Conservation (phyloP, 2,797 vertebrate species). For the Pseudochirops cupreus region DNA sequence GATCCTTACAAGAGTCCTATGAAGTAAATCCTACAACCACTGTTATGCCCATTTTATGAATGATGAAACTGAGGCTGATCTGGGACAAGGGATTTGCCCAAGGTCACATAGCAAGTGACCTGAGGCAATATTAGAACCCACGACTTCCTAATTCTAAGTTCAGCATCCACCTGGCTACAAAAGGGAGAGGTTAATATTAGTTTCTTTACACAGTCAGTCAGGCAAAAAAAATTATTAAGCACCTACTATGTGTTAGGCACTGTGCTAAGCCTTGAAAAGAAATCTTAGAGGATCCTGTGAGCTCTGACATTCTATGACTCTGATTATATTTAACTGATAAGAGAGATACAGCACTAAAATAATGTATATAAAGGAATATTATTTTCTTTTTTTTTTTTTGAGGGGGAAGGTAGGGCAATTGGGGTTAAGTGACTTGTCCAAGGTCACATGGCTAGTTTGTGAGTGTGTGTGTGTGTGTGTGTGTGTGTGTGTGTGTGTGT, state of each 20-base stretch:
- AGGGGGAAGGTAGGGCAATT: too few relatives aligned
- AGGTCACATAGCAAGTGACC: background rate
- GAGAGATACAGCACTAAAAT: background rate
- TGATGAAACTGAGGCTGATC: background rate
- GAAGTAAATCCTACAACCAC: background rate
- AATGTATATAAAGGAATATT: background rate
- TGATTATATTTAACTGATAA: background rate
- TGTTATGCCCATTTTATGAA: background rate
- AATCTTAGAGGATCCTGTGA: background rate
- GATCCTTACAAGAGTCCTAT: background rate
- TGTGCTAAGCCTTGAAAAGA: background rate
- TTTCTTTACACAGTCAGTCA: background rate
- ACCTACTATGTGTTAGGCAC: background rate
- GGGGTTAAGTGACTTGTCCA: too few relatives aligned
- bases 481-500: too few relatives aligned
- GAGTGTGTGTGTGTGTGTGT: too few relatives aligned
- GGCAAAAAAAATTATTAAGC: background rate
- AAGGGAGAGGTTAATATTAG: background rate
- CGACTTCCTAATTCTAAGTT: background rate
- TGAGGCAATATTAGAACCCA: background rate
- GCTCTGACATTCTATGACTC: background rate
- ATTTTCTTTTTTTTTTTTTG: too few relatives aligned
- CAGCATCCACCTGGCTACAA: background rate
- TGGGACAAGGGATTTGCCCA: background rate
- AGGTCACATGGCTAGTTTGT: too few relatives aligned